phyloP scores from a whole-genome alignment of 2,113 vertebrate species.

The Ceratotherium simum region DNA sequence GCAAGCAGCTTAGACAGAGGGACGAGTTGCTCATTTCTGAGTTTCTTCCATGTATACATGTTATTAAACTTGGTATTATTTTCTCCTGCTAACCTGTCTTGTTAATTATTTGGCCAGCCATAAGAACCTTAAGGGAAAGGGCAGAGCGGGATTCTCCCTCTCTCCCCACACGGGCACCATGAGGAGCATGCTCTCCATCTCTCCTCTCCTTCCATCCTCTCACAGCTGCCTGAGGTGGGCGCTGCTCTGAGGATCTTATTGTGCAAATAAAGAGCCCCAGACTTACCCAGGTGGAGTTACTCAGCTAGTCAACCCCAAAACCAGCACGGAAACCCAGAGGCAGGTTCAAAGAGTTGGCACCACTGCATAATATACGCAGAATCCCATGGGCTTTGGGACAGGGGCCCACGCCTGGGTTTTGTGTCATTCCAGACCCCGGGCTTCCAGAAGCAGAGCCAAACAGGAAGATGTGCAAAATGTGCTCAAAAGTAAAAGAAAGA shows the following conservation, averaged over 20 bases:
- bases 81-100: no score
- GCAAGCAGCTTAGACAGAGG: no score
- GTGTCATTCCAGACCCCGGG: neutral
- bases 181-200: neutral
- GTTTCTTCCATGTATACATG: no score
- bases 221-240: neutral
- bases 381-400: neutral
- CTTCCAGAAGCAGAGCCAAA: neutral
- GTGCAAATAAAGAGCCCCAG: neutral
- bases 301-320: neutral
- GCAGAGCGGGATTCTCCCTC: no score
- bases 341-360: neutral
- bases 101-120: no score
- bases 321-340: neutral
- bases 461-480: neutral
- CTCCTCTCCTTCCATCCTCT: neutral
- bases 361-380: neutral
- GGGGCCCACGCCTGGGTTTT: neutral
- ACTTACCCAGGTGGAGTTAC: neutral
- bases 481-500: neutral
- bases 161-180: no score
- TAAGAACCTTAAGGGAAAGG: no score
- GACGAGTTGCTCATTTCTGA: no score
- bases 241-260: neutral
- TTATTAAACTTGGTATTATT: no score